Base-by-base conservation (phyloP, 2,113 vertebrate species). In the Marcusenius ussheri region DNA sequence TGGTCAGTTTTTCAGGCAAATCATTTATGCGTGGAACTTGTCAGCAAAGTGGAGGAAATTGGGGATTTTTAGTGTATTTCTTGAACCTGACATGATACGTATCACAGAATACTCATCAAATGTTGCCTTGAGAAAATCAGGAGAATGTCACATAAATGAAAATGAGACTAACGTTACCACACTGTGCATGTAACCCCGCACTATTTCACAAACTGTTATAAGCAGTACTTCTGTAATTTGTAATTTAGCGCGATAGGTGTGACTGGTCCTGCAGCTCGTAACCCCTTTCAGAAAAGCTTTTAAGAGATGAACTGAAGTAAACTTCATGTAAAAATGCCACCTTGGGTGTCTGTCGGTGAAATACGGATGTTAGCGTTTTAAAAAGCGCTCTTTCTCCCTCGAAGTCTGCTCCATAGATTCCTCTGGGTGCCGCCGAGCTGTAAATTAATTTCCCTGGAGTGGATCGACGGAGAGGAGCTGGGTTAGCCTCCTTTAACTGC, bases 401-500 rank as follows among this genome's bases (percentile, higher is more conserved):
- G 42, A 21, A 89, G 45, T 27, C 62, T 8, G 47, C 58, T 74
- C 19, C 45, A 35, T 35, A 50, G 70, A 89, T 77, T 49, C 46
- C 58, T 66, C 88, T 19, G 42, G 46, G 39, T 50, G 27, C n/a
- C 6, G 62, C 88, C 31, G 13, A 89, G 88, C 62, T 39, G n/a
- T 89, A 27, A 17, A 74, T 74, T 89, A 9, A 74, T 74, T 77
- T 89, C 21, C 58, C 42, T 35, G n/a, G 45, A 74, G 88, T 89
- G 46, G 88, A 74, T 89, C 58, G n/a, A 35, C 50, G 3, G 45
- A 17, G 35, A 80, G 91, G 92, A 92, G 93, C 91, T 90, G 91
- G 93, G 89, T 89, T 90, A 91, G 90, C 83, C 91, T 93, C 92
- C 91, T 91, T 94, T 91, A 90, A 77, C 84, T 88, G 53, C 90